Evolutionary conservation across 2,888 invertebrate species (phyloP).

Genomic region (Griposia aprilina): DNA sequence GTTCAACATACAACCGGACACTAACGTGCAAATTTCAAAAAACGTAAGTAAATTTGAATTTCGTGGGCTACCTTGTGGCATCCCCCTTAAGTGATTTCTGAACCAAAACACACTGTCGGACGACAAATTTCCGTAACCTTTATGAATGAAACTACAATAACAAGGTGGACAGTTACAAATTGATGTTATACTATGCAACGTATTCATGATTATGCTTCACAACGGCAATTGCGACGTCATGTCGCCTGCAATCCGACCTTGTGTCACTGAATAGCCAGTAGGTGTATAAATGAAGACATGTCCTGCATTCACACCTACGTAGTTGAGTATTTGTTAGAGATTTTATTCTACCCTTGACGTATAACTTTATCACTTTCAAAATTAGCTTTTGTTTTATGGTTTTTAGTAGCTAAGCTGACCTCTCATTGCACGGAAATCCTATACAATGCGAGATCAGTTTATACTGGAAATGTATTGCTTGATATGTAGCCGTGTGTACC

Average conservation of each 20-base stretch:
- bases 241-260: constrained; percentile 68
- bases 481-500: no score
- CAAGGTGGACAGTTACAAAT: constrained; percentile 45
- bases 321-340: constrained; percentile 14
- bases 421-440: no score
- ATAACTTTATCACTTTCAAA: constrained; percentile 11
- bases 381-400: not conserved
- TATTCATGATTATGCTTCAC: constrained; percentile 55
- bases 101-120: not conserved
- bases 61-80: no score
- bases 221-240: constrained; percentile 59
- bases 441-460: no score
- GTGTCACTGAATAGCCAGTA: constrained; percentile 61
- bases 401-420: not conserved
- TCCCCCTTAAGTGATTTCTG: not conserved
- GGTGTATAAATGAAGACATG: constrained; percentile 50
- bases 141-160: constrained; percentile 57
- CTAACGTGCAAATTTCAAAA: no score
- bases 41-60: no score
- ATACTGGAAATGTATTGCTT: no score
- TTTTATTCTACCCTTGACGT: constrained; percentile 31
- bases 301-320: constrained; percentile 48
- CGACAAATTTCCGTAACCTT: constrained; percentile 9
- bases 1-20: no score
- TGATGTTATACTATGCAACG: constrained; percentile 45